These are phyloP conservation scores for Enteromius thamalakanensis DNA, from an alignment of 2,797 vertebrate species.

Conservation along the genomic window DNA sequence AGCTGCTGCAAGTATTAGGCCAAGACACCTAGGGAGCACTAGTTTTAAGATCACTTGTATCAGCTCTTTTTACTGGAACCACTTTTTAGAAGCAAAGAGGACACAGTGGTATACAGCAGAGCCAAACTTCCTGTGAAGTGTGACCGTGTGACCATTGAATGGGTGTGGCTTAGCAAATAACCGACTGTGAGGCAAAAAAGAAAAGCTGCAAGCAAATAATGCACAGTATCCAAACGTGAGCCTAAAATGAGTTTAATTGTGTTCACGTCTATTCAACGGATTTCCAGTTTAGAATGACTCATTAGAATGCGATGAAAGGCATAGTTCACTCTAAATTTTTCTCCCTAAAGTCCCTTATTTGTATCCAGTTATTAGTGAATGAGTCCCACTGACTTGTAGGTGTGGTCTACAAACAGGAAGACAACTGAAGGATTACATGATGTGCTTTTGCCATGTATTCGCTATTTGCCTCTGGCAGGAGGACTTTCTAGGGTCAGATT, in stretches of 20 bases:
- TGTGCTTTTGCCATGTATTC: background rate
- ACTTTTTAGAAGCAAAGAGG: background rate
- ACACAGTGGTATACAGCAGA: background rate
- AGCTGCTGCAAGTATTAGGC: background rate
- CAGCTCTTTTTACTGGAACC: conserved; percentile 28
- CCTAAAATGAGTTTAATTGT: background rate
- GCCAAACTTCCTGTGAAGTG: conserved; percentile 14
- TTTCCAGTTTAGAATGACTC: no score
- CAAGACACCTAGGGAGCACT: conserved; percentile 22
- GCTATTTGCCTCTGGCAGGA: conserved; percentile 14
- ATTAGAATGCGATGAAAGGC: no score
- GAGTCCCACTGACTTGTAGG: background rate
- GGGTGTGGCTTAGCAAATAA: background rate
- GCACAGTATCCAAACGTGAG: background rate
- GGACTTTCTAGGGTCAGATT: conserved; percentile 18
- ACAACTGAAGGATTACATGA: background rate
- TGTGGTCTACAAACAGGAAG: conserved; percentile 16
- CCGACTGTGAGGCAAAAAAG: background rate
- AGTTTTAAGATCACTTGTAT: conserved; percentile 28
- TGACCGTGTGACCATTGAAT: conserved; percentile 18
- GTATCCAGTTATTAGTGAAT: background rate
- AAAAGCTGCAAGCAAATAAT: background rate
- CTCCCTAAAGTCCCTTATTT: background rate
- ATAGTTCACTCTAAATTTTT: no score
- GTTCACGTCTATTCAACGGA: no score